Evolutionary conservation across 2,888 invertebrate genomes (phyloP), one percentile per base, ranked within the genome.

Genomic region (Bibio marci): DNA sequence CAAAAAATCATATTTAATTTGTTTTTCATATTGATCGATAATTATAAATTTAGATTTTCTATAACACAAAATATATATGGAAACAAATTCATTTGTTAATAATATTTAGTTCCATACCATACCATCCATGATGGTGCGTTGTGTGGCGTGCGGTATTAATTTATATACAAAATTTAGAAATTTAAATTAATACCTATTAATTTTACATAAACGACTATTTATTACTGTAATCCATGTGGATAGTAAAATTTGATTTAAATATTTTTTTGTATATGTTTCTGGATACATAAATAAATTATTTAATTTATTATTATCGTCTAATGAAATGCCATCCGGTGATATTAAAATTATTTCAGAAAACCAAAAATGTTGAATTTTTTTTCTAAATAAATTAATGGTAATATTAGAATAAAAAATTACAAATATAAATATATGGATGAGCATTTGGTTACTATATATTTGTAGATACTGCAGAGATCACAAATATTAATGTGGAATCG

Each of bases 261-360:
- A 72, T 15, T 66, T 57, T 30, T 66, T 62, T 4, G 65, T 65
- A 47, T 69, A 71, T 8, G 22, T 22, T 22, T 4, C 8, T 22
- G 22, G 22, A 6, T 6, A 22, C 22, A 22, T 22, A 13, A 19
- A 15, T 10, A 14, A 22, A 25, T 30, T 30, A 7, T 11, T 30
- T 17, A 30, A 26, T 12, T 40, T 31, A n/a, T 13, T 17, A 27
- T 28, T 12, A 11, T 36, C 25, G n/a, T 39, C 35, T 30, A 38
- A 31, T 22, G 33, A 26, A 10, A 76, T 49, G 1, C 80, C 80
- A 49, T 76, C 68, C 3, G 71, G 69, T 1, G 78, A 76, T 3
- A 85, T 66, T 34, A 85, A 53, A 0, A 76, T 77, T 14, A 85
- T 53, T 52, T 81, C 80, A 39, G 72, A 72, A 51, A 79, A 81